Percentiles rank a stretch among this genome's conserved stretches.
phyloP scores from a whole-genome alignment of 2,113 vertebrate genomes.

The Ceyx margarethae region DNA sequence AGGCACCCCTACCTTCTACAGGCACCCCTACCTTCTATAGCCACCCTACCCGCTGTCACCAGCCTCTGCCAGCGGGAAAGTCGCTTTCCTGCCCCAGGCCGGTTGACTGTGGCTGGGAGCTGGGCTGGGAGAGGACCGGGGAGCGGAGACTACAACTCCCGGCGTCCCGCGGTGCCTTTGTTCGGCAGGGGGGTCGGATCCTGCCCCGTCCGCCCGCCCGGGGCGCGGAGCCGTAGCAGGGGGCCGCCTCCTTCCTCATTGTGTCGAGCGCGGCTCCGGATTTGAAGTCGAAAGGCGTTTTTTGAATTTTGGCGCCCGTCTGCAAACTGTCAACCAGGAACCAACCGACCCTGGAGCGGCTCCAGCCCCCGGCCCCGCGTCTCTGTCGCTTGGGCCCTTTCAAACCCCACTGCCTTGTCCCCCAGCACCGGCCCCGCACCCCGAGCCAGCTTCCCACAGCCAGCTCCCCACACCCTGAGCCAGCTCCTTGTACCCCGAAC shows the following conservation, averaged over 20 bases:
- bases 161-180: not conserved
- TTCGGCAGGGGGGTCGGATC: accelerated
- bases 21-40: not conserved
- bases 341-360: not conserved
- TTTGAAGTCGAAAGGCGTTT: not conserved
- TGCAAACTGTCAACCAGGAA: not conserved
- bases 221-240: not conserved
- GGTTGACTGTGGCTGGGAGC: accelerated
- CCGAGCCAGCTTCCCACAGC: not conserved
- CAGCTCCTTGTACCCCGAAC: not conserved
- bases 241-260: not conserved
- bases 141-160: conserved; percentile 37
- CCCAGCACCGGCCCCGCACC: no score
- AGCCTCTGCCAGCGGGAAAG: not conserved
- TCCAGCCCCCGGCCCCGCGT: not conserved
- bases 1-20: not conserved
- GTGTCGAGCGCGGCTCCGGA: not conserved
- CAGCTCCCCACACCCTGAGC: no score
- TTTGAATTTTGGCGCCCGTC: conserved; percentile 67
- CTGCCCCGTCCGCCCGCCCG: accelerated
- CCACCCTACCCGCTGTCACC: not conserved
- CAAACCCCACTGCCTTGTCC: not conserved
- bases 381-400: accelerated
- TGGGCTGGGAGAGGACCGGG: accelerated
- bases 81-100: not conserved